Base-by-base conservation (phyloP, 2,113 vertebrate species). In the Plecotus auritus region DNA sequence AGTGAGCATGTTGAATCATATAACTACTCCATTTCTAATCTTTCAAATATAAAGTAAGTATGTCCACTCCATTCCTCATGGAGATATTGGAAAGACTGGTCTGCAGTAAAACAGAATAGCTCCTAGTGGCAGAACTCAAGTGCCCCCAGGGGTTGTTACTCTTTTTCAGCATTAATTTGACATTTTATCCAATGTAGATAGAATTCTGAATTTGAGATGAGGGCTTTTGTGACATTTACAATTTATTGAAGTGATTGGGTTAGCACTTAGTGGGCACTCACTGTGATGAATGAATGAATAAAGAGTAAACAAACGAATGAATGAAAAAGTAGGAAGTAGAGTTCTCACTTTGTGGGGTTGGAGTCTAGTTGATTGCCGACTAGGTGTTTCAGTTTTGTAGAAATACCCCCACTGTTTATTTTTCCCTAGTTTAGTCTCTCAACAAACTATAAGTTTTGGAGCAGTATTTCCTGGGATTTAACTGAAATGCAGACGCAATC, bases 401-500 rank as follows among this genome's bases (percentile, higher is more conserved):
- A 91, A 96, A 84, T 69, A 85, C 7, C 17, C 22, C 17, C 23
- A 17, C 56, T 76, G 73, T 35, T 95, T 69, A 69, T 87, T 90
- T 93, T 88, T 56, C 74, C 85, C 47, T 40, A 66, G 47, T 77
- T 61, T 64, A 72, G 30, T 76, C 82, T 88, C 77, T 80, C 76
- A 96, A 77, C 70, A 93, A 89, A 87, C 84, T 37, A 4, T 23
- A 84, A 90, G 30, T 59, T 59, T 72, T 83, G 72, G 49, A 51
- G 17, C 13, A 47, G 76, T 61, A 49, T 92, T 88, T 91, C 7
- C 83, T 85, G 47, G 61, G 45, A 91, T 88, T 96, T 92, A 94
- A 89, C 82, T 77, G 61, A 95, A 95, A 96, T 32, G 74, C 42
- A 1, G 85, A 96, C 91, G 88, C 90, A 97, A 96, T 97, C 94